Conservation (phyloP, 2,888 invertebrate genomes). For the Malthinus flaveolus region DNA sequence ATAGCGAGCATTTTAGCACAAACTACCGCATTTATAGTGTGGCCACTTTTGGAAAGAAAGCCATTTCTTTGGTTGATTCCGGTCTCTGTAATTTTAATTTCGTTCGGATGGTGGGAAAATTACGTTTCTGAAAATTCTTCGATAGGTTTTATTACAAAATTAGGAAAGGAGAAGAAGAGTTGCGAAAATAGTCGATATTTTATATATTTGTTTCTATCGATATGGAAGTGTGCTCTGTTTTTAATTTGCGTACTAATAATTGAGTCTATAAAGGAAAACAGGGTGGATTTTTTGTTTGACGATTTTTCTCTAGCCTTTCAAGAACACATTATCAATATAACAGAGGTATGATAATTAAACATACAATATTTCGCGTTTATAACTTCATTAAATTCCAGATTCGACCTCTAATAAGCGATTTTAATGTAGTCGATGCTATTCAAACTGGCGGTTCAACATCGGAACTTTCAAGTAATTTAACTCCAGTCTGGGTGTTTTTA, state of each 20-base stretch:
- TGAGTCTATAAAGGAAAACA: conserved; percentile 55
- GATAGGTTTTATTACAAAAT: conserved; percentile 45
- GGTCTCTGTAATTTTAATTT: conserved; percentile 67
- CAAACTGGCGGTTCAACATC: conserved; percentile 31
- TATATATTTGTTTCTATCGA: conserved; percentile 70
- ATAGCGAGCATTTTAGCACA: conserved; percentile 66
- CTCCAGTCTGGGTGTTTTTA: conserved; percentile 64
- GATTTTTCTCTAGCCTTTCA: conserved; percentile 57
- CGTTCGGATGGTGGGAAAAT: conserved; percentile 86
- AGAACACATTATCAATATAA: conserved; percentile 58
- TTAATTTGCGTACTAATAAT: conserved; percentile 63
- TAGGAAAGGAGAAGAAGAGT: conserved; percentile 50
- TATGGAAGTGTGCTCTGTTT: conserved; percentile 79
- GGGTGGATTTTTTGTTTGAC: conserved; percentile 57
- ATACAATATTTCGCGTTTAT: not conserved
- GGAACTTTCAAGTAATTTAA: conserved; percentile 33
- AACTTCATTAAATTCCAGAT: conserved; percentile 50
- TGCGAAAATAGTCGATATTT: conserved; percentile 63
- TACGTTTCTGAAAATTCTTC: conserved; percentile 60
- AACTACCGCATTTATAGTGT: conserved; percentile 67
- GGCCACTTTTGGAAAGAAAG: conserved; percentile 64
- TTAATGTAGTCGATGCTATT: conserved; percentile 42
- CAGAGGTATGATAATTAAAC: conserved; percentile 53
- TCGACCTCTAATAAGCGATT: conserved; percentile 51
- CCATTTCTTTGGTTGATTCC: conserved; percentile 65